Conservation (phyloP, 2,888 invertebrate genomes). For the Ophioninae sp. region DNA sequence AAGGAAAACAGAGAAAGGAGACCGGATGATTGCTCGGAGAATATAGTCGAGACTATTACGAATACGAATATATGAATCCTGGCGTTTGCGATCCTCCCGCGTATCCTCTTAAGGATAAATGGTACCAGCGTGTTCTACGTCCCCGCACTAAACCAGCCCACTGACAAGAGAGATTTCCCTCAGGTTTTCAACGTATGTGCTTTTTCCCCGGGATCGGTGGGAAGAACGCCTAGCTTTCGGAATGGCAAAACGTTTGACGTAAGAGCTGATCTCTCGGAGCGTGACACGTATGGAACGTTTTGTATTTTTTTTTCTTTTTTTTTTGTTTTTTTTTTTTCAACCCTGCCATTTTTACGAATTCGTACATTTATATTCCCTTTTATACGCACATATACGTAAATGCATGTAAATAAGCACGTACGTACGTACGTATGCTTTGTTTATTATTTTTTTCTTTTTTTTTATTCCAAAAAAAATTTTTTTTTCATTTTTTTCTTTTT, state of each 20-base stretch:
- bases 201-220: too few relatives aligned
- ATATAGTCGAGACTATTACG: conserved; percentile 64
- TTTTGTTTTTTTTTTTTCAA: background rate
- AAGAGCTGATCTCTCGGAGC: conserved; percentile 63
- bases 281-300: conserved; percentile 57
- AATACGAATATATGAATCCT: conserved; percentile 41
- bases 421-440: too few relatives aligned
- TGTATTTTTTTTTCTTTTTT: background rate
- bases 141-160: conserved; percentile 30
- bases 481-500: too few relatives aligned
- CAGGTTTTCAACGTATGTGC: conserved; percentile 75
- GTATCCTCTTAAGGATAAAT: conserved; percentile 74
- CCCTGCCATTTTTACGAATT: background rate
- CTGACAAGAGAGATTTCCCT: conserved; percentile 76
- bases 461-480: too few relatives aligned
- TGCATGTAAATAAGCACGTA: too few relatives aligned
- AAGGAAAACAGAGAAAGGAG: conserved; percentile 25
- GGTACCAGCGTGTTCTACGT: conserved; percentile 73
- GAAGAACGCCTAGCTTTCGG: too few relatives aligned
- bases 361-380: background rate
- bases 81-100: conserved; percentile 41
- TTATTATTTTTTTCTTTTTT: too few relatives aligned
- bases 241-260: conserved; percentile 69
- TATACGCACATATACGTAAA: background rate
- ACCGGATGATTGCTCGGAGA: conserved; percentile 71